Evolutionary conservation across 2,797 vertebrate genomes (phyloP), one percentile per base, ranked within the genome.

Genomic region (Pelobates cultripes): DNA sequence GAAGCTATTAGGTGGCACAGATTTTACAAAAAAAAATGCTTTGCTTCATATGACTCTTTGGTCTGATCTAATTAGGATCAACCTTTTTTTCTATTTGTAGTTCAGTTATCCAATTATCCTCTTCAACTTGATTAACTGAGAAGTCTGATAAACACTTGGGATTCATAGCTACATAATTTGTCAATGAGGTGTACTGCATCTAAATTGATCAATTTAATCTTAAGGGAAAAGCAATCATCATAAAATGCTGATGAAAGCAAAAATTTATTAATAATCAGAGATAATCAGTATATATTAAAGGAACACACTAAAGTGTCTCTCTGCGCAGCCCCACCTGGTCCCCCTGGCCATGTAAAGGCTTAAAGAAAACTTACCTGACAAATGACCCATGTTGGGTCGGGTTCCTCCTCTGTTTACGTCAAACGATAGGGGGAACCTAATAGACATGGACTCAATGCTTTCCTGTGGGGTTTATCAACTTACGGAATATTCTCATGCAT

Each of bases 131-230:
- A 87, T 86, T 85, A 82, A 69, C 15, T 74, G 81, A 83, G 83
- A 80, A 72, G 51, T 86, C 70, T 86, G 78, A 51, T 43, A 85
- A 75, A 70, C 79, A 78, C 78, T 77, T 79, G 17, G 66, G 75
- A 80, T 81, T 85, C 63, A 66, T 63, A 17, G 75, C 77, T 72
- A 84, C 77, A 81, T 82, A 83, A 87, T 85, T 86, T 86, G 61
- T 87, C 85, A 85, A 55, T 85, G 53, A 73, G 83, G 76, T 82
- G 3, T 77, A 73, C 67, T 85, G 40, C 51, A 75, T 86, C 9
- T 75, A 87, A 87, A 87, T 82, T 80, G 85, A 75, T 87, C 77
- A 79, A 85, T 85, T 42, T 79, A 77, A 42, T 64, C 77, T 57
- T 83, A 85, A 75, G 60, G 45, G 76, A 79, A 84, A 84, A 86